These are phyloP conservation scores for Riparia riparia DNA, from an alignment of 2,113 vertebrate species.

Conservation along the genomic window DNA sequence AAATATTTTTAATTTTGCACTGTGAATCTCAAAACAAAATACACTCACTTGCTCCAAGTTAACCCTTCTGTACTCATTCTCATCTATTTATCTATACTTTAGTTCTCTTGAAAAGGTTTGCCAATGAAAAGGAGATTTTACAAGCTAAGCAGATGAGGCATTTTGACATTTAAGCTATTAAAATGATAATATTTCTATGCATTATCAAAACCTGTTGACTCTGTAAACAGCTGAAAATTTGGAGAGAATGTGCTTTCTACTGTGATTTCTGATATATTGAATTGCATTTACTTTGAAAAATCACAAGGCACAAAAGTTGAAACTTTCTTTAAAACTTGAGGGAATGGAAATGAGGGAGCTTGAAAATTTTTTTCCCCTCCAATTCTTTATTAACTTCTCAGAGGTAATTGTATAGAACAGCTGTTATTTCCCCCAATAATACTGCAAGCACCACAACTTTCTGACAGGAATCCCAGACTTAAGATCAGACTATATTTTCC, in stretches of 20 bases:
- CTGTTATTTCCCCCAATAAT: background rate
- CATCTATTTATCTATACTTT: background rate
- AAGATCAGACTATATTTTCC: background rate
- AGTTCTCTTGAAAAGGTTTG: background rate
- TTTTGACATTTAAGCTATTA: background rate
- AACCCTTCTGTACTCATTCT: background rate
- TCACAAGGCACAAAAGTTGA: background rate
- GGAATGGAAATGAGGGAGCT: background rate
- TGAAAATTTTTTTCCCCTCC: background rate
- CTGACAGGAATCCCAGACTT: background rate
- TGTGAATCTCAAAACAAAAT: background rate
- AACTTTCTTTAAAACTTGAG: background rate
- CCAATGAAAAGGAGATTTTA: background rate
- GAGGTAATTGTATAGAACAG: background rate
- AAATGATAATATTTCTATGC: background rate
- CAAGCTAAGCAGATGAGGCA: background rate
- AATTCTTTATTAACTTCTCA: background rate
- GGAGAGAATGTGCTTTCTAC: background rate
- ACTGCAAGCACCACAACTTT: background rate
- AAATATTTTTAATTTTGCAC: background rate
- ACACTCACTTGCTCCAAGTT: background rate
- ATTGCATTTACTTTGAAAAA: background rate
- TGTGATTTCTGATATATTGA: background rate
- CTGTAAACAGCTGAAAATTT: background rate
- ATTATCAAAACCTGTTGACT: background rate